A percentile compares a stretch with the other conserved stretches of the same genome.
Evolutionary conservation across 2,888 invertebrate genomes (phyloP).

Genomic region (Hipparchia sbordonii): DNA sequence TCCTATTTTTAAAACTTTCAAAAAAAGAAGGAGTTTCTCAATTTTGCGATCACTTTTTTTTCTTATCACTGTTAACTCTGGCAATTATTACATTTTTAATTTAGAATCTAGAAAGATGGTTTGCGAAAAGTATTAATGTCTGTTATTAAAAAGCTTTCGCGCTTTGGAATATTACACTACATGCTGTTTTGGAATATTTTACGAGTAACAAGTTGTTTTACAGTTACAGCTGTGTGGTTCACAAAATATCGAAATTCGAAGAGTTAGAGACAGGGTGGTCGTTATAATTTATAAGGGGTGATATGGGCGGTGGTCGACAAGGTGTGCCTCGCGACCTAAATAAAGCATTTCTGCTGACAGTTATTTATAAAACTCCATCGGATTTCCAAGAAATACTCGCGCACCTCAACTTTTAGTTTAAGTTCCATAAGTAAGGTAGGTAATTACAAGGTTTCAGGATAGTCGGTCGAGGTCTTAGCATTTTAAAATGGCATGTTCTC

Average conservation of each 20-base stretch:
- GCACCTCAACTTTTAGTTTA: conserved; percentile 32
- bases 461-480: not conserved
- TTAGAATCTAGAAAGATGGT: no score
- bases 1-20: no score
- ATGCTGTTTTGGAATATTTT: not conserved
- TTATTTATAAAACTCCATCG: conserved; percentile 53
- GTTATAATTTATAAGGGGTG: conserved; percentile 36
- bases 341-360: conserved; percentile 54
- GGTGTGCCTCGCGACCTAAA: conserved; percentile 65
- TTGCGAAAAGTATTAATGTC: no score
- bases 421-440: not conserved
- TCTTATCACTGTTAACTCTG: no score
- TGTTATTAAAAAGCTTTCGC: no score
- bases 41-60: no score
- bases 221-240: conserved; percentile 25
- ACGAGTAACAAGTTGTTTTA: not conserved
- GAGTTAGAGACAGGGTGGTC: conserved; percentile 33
- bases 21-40: no score
- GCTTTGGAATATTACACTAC: not conserved
- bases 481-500: not conserved
- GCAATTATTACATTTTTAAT: no score
- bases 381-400: conserved; percentile 35
- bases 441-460: not conserved
- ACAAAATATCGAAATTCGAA: conserved; percentile 36
- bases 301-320: conserved; percentile 39